These are phyloP conservation scores for Heliconius congener DNA, from an alignment of 1,140 invertebrate species.

Conservation along the genomic window DNA sequence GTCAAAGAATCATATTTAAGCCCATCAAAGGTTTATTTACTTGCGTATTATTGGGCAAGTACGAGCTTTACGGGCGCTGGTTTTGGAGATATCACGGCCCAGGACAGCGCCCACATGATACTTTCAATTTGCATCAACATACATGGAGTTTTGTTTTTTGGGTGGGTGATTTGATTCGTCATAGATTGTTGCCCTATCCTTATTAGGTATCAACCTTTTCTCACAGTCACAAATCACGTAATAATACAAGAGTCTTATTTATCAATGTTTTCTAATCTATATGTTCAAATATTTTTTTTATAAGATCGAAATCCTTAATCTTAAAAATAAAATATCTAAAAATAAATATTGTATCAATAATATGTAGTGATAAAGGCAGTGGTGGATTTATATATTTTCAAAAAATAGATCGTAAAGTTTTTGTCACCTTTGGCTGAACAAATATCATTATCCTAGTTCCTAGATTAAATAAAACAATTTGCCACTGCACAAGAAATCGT, in stretches of 20 bases:
- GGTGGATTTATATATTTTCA: too few species aligned
- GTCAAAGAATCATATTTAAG: slow-evolving; percentile 53
- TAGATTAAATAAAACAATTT: too few species aligned
- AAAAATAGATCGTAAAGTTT: too few species aligned
- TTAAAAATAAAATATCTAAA: background rate
- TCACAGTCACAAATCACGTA: background rate
- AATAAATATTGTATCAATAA: too few species aligned
- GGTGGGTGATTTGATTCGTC: slow-evolving; percentile 55
- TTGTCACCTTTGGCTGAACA: too few species aligned
- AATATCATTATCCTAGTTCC: too few species aligned
- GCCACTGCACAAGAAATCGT: too few species aligned
- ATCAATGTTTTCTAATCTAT: background rate
- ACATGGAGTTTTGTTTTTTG: slow-evolving; percentile 76
- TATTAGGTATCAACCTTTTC: slow-evolving; percentile 20
- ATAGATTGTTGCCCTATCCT: slow-evolving; percentile 30
- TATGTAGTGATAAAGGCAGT: too few species aligned
- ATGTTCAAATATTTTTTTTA: background rate
- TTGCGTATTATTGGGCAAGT: slow-evolving; percentile 76
- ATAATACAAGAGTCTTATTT: background rate
- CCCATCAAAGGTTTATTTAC: slow-evolving; percentile 65
- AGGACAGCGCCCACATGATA: slow-evolving; percentile 68
- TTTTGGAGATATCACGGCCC: slow-evolving; percentile 76
- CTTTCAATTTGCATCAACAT: slow-evolving; percentile 70
- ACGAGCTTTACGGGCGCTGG: slow-evolving; percentile 72
- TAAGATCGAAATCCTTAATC: background rate